Evolutionary conservation across 2,797 vertebrate genomes (phyloP), one percentile per base, ranked within the genome.

Genomic region (Serranus cabrilla): DNA sequence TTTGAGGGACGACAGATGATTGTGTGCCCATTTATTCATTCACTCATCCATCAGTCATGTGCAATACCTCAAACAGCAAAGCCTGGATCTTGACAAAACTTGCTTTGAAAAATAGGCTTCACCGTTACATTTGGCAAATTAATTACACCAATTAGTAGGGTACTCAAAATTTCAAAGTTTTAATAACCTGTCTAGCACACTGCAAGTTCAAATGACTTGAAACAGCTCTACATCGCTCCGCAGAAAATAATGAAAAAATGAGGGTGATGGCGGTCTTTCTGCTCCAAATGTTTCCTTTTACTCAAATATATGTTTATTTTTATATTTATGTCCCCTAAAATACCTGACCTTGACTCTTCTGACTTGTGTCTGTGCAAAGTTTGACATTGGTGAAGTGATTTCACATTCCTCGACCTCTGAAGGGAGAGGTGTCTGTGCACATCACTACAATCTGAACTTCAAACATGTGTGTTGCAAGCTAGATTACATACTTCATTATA

Each of bases 111-210:
- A 66, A 50, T 51, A 64, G 45, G 80, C 71, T 66, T 74, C 62
- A 67, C 56, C 20, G 68, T 68, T 83, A 65, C 76, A 55, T 86
- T 72, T 89, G 81, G 82, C 86, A 91, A 91, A 87, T 84, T 92
- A 91, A 91, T 90, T 91, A 81, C 77, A 85, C 81, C 87, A 89
- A 91, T 92, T 90, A 92, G 81, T 11, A 49, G 78, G 72, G 79
- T 74, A 86, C 81, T 93, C 80, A 80, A 74, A 86, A 82, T 85
- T 16, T 85, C 64, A 57, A 86, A 81, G 82, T 86, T 86, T 81
- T 80, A 90, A 89, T 90, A 82, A 89, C 80, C 86, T 90, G 82
- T 91, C 87, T 69, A 71, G 66, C 56, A 82, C 79, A 73, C 75
- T 84, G 71, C 64, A 80, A 85, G 78, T 83, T 82, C 40, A 78